A percentile compares a stretch with the other conserved stretches of the same genome.
Conservation (phyloP, 2,888 invertebrate genomes). For the Andricus quercusramuli region DNA sequence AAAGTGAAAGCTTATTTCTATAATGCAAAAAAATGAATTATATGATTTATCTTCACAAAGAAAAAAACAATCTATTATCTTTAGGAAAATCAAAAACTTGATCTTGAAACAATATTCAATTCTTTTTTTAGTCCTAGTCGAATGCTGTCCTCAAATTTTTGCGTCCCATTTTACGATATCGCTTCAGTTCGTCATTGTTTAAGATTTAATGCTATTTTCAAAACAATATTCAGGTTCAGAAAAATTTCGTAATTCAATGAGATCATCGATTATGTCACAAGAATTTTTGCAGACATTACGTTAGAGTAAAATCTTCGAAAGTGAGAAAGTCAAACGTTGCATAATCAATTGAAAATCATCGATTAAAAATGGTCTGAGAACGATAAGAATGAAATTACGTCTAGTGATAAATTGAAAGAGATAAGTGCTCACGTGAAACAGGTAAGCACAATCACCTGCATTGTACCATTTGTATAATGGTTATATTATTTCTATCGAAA, state of each 20-base stretch:
- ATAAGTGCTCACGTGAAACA: background rate
- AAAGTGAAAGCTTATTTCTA: no score
- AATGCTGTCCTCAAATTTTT: no score
- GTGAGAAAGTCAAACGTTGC: background rate
- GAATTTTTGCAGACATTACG: background rate
- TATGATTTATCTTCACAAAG: no score
- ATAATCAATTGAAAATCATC: slow-evolving; percentile 25
- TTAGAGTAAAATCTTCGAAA: background rate
- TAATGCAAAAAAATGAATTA: no score
- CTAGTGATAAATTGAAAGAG: slow-evolving; percentile 11
- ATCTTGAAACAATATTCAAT: no score
- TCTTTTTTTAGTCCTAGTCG: no score
- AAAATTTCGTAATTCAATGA: background rate
- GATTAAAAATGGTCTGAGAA: slow-evolving; percentile 14
- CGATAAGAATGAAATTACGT: slow-evolving; percentile 10
- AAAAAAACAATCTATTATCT: no score
- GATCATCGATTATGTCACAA: slow-evolving; percentile 6
- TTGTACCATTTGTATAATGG: slow-evolving; percentile 9
- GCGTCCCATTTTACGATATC: no score
- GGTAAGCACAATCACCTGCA: slow-evolving; percentile 1
- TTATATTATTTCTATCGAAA: slow-evolving; percentile 2
- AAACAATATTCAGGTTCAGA: background rate
- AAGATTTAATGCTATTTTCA: background rate
- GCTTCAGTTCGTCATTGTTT: background rate
- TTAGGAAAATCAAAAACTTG: no score